Evolutionary conservation across 2,797 vertebrate species (phyloP).

Genomic region (Myoxocephalus aenaeus): DNA sequence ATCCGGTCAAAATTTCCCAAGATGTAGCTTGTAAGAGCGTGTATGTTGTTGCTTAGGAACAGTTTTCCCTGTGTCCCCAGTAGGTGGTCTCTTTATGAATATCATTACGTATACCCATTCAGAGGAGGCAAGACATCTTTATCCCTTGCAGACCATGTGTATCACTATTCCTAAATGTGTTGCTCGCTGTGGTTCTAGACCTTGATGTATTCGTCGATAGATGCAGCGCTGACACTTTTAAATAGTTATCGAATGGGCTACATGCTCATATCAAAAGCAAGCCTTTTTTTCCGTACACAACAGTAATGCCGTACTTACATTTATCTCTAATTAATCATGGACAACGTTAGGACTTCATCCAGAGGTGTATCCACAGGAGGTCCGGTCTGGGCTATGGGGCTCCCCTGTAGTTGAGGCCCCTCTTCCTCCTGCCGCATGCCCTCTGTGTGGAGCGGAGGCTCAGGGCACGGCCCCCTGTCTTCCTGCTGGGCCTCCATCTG

Average conservation of each 20-base stretch:
- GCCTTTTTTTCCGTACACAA: not conserved
- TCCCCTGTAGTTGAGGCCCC: conserved; percentile 70
- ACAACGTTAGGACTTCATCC: conserved; percentile 78
- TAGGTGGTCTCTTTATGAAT: conserved; percentile 84
- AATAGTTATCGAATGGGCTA: not conserved
- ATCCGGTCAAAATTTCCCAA: conserved; percentile 82
- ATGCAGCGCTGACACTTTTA: conserved; percentile 24
- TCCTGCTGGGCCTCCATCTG: conserved; percentile 86
- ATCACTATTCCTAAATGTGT: conserved; percentile 53
- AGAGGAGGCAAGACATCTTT: conserved; percentile 71
- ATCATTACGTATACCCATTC: conserved; percentile 80
- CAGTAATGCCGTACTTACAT: conserved; percentile 40
- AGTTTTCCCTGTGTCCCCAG: conserved; percentile 74
- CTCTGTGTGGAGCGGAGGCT: conserved; percentile 83
- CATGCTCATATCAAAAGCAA: conserved; percentile 1
- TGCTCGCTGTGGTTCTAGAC: conserved; percentile 33
- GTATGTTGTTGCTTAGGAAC: conserved; percentile 86
- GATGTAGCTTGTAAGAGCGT: conserved; percentile 76
- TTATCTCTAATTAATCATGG: conserved; percentile 77
- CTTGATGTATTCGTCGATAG: conserved; percentile 32
- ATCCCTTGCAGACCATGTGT: conserved; percentile 69
- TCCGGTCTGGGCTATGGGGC: conserved; percentile 63
- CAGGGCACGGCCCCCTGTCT: conserved; percentile 84
- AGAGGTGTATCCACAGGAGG: conserved; percentile 79
- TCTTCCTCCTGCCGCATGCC: conserved; percentile 64